These are phyloP conservation scores for Cheirogaleus medius DNA, from an alignment of 2,113 vertebrate genomes.

Conservation along the genomic window DNA sequence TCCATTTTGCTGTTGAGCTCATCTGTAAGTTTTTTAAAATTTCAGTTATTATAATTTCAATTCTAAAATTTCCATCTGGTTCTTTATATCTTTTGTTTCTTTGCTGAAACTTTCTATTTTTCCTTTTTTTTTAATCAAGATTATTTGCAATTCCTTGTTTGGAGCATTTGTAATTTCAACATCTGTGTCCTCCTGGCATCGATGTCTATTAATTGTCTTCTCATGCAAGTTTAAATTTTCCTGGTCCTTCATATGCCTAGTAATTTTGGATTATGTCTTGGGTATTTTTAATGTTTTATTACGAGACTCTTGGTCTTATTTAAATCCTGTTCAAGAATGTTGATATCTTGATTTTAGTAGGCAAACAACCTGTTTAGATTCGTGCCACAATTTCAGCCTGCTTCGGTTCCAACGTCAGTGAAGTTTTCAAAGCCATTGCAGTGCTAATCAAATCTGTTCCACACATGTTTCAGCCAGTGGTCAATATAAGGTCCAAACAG, in stretches of 20 bases:
- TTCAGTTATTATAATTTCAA: not conserved
- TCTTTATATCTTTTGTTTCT: not conserved
- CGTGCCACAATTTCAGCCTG: not conserved
- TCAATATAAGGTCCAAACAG: not conserved
- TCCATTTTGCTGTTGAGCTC: not conserved
- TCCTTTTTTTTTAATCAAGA: not conserved
- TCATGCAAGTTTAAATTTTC: not conserved
- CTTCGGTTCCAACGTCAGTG: not conserved
- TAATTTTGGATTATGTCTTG: slow-evolving; percentile 23
- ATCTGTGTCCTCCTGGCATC: not conserved
- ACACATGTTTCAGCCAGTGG: too few species aligned
- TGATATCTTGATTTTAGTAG: not conserved
- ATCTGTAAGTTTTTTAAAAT: not conserved
- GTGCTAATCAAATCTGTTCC: not conserved
- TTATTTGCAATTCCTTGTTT: not conserved
- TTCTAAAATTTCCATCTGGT: not conserved
- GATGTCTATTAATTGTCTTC: not conserved
- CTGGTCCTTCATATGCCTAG: not conserved
- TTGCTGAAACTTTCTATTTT: not conserved
- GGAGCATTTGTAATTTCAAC: not conserved
- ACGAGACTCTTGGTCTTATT: not conserved
- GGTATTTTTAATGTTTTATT: not conserved
- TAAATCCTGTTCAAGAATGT: not conserved
- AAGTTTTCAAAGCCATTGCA: not conserved
- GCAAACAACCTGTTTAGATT: not conserved